A percentile compares a stretch with the other conserved stretches of the same genome.
Evolutionary conservation across 2,888 invertebrate species (phyloP).

Genomic region (Drosophila buzzatii): DNA sequence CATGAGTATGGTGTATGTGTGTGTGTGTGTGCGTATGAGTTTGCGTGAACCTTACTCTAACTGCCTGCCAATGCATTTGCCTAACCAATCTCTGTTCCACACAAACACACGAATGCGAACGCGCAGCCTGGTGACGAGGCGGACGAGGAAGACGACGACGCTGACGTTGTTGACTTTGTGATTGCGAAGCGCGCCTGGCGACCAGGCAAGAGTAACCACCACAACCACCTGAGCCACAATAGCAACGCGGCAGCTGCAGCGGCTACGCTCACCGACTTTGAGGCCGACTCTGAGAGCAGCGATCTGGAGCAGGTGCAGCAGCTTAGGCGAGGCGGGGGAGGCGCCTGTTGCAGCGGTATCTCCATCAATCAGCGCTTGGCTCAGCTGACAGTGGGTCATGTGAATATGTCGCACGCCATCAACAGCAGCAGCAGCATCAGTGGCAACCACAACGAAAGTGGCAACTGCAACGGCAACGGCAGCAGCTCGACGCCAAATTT

Average conservation of each 20-base stretch:
- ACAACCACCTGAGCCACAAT: constrained; percentile 15
- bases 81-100: constrained; percentile 53
- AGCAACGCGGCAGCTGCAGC: constrained; percentile 48
- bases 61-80: constrained; percentile 52
- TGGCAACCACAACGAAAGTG: constrained; percentile 36
- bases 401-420: constrained; percentile 51
- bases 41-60: constrained; percentile 37
- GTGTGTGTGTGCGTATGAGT: constrained; percentile 19
- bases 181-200: constrained; percentile 74
- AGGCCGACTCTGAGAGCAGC: constrained; percentile 87
- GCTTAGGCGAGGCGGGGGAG: constrained; percentile 42
- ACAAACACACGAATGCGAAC: constrained; percentile 6
- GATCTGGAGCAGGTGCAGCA: constrained; percentile 85
- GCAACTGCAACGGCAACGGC: constrained; percentile 43
- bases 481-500: constrained; percentile 51
- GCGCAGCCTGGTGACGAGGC: constrained; percentile 82
- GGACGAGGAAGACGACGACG: constrained; percentile 77
- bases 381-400: constrained; percentile 38
- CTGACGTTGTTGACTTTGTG: constrained; percentile 74
- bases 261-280: constrained; percentile 86
- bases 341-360: constrained; percentile 18
- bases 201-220: constrained; percentile 47
- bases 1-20: constrained; percentile 15
- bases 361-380: constrained; percentile 22
- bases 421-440: constrained; percentile 36